Base-by-base conservation (phyloP, 1,140 invertebrate species). In the Tenebrio molitor region DNA sequence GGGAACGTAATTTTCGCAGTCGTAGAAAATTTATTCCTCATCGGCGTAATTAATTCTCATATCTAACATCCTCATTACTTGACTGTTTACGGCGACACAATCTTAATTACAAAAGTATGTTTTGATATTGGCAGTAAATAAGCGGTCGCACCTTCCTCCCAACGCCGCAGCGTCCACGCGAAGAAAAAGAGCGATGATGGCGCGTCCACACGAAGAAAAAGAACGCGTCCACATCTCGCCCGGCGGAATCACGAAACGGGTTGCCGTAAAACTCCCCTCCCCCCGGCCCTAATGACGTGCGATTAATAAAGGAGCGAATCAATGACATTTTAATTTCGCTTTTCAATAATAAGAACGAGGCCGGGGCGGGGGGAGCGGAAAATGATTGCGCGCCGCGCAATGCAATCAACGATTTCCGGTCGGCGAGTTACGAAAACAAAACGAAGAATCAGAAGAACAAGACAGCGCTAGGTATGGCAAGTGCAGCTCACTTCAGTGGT, bases 401-500 rank as follows among this genome's bases (percentile, higher is more conserved):
- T 25, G 64, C 64, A 42, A 66, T 66, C 64, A 44, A 12, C 64
- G 42, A 42, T 66, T 66, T 66, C 64, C 64, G 64, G 64, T 66
- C 50, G 50, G 21, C 50, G 50, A 25, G 50, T 58, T 58, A 58
- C 50, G 50, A 58, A 58, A 58, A 58, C 50, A 58, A 58, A 58
- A 58, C 50, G 50, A 58, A 58, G 50, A 58, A 58, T 25, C 50
- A 10, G 50, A 58, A 50, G 44, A 29, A 58, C 21, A 29, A 58
- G 50, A 58, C 12, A 58, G 50, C 50, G 50, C n/a, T n/a, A 58
- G 50, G 50, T 58, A 66, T 66, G 36, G 64, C 64, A 66, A 66
- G 64, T 66, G 64, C 64, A 66, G 50, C 50, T 58, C 50, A n/a
- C n/a, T n/a, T n/a, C n/a, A n/a, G 42, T 65, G 39, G 64, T 66